These are phyloP conservation scores for Aplocera efformata DNA, from an alignment of 2,888 invertebrate species.

Conservation along the genomic window DNA sequence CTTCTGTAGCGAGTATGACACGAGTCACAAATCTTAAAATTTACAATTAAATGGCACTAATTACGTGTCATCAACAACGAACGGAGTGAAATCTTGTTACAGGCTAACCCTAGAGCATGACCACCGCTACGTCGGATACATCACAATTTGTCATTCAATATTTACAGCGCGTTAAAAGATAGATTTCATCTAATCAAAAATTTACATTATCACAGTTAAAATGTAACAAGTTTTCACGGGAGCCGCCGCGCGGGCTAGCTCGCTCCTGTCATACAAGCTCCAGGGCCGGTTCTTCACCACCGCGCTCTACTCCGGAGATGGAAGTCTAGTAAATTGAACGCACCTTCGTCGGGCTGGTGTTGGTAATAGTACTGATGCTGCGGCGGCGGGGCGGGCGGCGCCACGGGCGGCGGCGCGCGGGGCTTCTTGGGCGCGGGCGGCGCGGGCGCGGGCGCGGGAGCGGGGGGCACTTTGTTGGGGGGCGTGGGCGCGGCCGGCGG, in stretches of 20 bases:
- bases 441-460: constrained; percentile 66
- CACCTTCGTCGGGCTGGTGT: constrained; percentile 81
- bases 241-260: constrained; percentile 69
- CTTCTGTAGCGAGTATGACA: constrained; percentile 81
- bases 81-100: constrained; percentile 79
- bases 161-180: constrained; percentile 70
- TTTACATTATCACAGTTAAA: constrained; percentile 79
- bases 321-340: constrained; percentile 81
- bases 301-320: constrained; percentile 80
- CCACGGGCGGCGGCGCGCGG: constrained; percentile 67
- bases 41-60: constrained; percentile 79
- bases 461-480: constrained; percentile 51
- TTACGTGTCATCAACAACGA: constrained; percentile 76
- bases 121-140: constrained; percentile 66
- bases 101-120: constrained; percentile 74
- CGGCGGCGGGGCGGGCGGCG: constrained; percentile 67
- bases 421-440: constrained; percentile 74
- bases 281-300: constrained; percentile 81
- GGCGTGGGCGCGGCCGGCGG: constrained; percentile 46
- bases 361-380: constrained; percentile 80
- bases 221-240: constrained; percentile 80
- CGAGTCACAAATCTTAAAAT: constrained; percentile 79
- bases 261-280: constrained; percentile 82
- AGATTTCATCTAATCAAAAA: constrained; percentile 77
- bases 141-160: constrained; percentile 69